A percentile compares a stretch with the other conserved stretches of the same genome.
phyloP scores from a whole-genome alignment of 2,113 vertebrate genomes.

The Caracal caracal region DNA sequence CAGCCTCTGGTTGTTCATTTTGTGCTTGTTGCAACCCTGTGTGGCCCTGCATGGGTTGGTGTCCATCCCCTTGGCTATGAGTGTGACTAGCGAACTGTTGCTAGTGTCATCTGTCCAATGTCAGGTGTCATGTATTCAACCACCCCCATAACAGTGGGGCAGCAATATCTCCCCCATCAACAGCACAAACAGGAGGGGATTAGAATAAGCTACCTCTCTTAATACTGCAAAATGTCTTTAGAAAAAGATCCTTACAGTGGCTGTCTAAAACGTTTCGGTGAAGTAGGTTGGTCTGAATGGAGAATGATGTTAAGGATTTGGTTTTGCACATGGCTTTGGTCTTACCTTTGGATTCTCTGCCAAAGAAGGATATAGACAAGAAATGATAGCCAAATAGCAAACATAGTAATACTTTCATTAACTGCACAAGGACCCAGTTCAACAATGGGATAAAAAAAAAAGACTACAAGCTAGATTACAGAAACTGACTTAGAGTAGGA shows the following conservation, averaged over 20 bases:
- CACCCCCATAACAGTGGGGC: not conserved
- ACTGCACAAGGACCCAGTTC: not conserved
- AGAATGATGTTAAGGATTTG: not conserved
- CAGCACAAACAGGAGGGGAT: not conserved
- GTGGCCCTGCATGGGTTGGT: not conserved
- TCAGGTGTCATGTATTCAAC: not conserved
- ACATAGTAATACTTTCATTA: constrained; percentile 21
- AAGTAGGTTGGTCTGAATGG: not conserved
- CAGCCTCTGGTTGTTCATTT: not conserved
- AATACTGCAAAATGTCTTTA: not conserved
- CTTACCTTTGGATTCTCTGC: constrained; percentile 19
- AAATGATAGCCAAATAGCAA: constrained; percentile 17
- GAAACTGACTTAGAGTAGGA: not conserved
- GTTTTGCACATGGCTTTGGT: not conserved
- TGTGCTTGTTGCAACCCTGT: not conserved
- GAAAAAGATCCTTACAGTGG: not conserved
- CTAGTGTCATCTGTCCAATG: not conserved
- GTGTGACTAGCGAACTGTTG: not conserved
- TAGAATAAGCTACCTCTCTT: not conserved
- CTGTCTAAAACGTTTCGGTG: not conserved
- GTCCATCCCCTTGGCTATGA: not conserved
- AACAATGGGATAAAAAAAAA: not conserved
- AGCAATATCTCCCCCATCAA: not conserved
- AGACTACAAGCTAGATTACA: not conserved
- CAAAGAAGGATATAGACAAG: not conserved